Evolutionary conservation across 2,797 vertebrate genomes (phyloP).

Genomic region (Pipistrellus nathusii): DNA sequence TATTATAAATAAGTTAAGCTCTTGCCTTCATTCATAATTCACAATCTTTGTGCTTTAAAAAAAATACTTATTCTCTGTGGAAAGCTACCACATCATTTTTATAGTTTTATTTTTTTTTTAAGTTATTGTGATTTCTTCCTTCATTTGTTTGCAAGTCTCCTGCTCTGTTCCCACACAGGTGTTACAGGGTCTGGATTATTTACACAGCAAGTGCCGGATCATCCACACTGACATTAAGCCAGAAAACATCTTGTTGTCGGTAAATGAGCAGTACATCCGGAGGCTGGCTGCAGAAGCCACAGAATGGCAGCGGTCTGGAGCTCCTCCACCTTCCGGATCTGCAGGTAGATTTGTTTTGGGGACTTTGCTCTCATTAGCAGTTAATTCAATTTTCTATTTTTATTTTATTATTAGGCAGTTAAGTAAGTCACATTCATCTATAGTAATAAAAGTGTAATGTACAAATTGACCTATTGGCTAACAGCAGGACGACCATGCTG

Average conservation of each 20-base stretch:
- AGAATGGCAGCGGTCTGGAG: slow-evolving; percentile 96
- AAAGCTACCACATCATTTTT: not conserved
- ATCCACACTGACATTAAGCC: slow-evolving; percentile 99
- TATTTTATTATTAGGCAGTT: not conserved
- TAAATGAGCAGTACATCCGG: slow-evolving; percentile 96
- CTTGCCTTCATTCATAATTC: slow-evolving; percentile 38
- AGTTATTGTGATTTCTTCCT: not conserved
- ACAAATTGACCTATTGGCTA: too few species aligned
- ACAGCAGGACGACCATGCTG: too few species aligned
- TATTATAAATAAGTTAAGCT: slow-evolving; percentile 6
- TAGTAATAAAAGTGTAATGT: too few species aligned
- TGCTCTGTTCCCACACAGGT: slow-evolving; percentile 88
- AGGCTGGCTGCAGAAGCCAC: slow-evolving; percentile 97
- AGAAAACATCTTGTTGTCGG: slow-evolving; percentile 97
- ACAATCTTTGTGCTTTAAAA: not conserved
- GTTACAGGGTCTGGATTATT: slow-evolving; percentile 96
- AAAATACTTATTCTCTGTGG: slow-evolving; percentile 32
- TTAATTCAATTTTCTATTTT: not conserved
- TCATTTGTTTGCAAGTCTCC: slow-evolving; percentile 27
- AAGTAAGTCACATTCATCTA: not conserved
- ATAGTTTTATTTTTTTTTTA: not conserved
- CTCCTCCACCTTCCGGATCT: slow-evolving; percentile 96
- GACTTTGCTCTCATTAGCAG: not conserved
- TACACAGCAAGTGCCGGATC: slow-evolving; percentile 97
- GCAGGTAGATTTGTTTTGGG: slow-evolving; percentile 89